Conservation (phyloP, 2,888 invertebrate genomes). For the Apotomis capreana region DNA sequence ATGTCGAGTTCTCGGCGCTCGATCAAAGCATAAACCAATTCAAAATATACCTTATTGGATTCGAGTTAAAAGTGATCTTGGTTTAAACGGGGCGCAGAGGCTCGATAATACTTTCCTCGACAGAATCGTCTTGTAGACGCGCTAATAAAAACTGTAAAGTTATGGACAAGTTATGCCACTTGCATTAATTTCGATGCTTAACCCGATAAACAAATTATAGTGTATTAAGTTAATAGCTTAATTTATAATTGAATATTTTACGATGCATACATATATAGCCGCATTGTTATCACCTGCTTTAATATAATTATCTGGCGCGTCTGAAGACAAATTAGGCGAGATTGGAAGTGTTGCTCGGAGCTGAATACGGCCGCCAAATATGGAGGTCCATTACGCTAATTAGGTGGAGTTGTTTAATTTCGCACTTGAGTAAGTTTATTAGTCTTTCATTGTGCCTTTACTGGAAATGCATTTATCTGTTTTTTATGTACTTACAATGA, state of each 20-base stretch:
- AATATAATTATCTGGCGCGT: slow-evolving; percentile 61
- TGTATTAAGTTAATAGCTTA: slow-evolving; percentile 83
- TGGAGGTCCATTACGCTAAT: slow-evolving; percentile 18
- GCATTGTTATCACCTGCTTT: slow-evolving; percentile 73
- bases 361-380: slow-evolving; percentile 9
- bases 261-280: slow-evolving; percentile 73
- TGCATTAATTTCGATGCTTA: slow-evolving; percentile 83
- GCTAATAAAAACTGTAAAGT: slow-evolving; percentile 83
- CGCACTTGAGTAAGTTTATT: slow-evolving; percentile 3
- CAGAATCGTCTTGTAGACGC: slow-evolving; percentile 79
- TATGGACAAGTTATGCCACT: slow-evolving; percentile 82
- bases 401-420: slow-evolving; percentile 3
- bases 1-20: slow-evolving; percentile 70
- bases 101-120: slow-evolving; percentile 73
- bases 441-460: neutral
- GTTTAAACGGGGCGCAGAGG: slow-evolving; percentile 46
- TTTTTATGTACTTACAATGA: no score
- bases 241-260: slow-evolving; percentile 82
- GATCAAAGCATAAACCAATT: slow-evolving; percentile 51
- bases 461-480: neutral
- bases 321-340: slow-evolving; percentile 71
- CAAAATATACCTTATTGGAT: slow-evolving; percentile 53
- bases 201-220: slow-evolving; percentile 83
- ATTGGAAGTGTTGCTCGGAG: slow-evolving; percentile 53
- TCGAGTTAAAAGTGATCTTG: slow-evolving; percentile 53